phyloP scores from a whole-genome alignment of 2,888 invertebrate genomes.

The Lasioglossum vierecki region DNA sequence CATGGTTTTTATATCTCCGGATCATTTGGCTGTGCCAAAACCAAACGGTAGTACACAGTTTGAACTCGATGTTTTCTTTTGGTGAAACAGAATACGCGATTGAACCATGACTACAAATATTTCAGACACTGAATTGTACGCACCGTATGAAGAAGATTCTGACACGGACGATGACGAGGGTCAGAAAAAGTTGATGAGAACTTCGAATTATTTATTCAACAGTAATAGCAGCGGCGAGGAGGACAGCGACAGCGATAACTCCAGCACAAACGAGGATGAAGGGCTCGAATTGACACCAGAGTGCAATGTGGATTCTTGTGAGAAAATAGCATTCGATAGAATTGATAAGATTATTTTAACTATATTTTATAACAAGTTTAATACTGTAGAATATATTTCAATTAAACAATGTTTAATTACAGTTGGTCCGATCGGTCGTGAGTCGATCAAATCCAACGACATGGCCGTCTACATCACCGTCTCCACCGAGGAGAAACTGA shows the following conservation, averaged over 20 bases:
- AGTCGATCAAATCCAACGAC: constrained; percentile 63
- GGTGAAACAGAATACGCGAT: background rate
- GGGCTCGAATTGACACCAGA: constrained; percentile 76
- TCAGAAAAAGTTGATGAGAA: constrained; percentile 89
- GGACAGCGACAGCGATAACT: constrained; percentile 84
- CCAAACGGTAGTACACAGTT: constrained; percentile 66
- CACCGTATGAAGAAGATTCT: constrained; percentile 86
- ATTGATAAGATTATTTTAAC: background rate
- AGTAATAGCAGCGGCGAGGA: constrained; percentile 87
- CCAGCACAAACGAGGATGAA: constrained; percentile 83
- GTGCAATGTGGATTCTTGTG: constrained; percentile 71
- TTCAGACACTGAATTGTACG: constrained; percentile 78
- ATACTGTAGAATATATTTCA: no score
- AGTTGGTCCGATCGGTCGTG: constrained; percentile 66
- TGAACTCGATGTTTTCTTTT: background rate
- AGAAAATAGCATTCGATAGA: background rate
- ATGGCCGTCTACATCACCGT: constrained; percentile 88
- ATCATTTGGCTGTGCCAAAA: constrained; percentile 71
- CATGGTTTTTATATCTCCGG: constrained; percentile 86
- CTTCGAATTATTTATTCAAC: constrained; percentile 92
- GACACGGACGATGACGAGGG: constrained; percentile 90
- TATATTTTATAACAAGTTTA: no score
- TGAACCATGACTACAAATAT: constrained; percentile 27
- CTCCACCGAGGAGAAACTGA: constrained; percentile 88
- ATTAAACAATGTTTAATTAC: constrained; percentile 20